These are phyloP conservation scores for Charaxes varanes DNA, from an alignment of 1,140 invertebrate species.

Conservation along the genomic window DNA sequence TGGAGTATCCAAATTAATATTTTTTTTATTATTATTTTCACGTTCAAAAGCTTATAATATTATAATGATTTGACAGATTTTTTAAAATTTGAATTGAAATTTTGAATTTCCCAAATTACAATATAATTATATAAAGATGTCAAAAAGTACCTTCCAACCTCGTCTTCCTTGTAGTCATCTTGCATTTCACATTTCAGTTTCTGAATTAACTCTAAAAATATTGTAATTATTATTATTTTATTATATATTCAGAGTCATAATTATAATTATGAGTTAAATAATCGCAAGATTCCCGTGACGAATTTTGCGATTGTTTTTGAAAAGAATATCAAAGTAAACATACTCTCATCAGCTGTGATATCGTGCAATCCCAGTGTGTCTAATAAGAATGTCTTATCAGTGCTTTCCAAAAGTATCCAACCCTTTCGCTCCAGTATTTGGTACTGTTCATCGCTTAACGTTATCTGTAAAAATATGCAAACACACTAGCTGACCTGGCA, in stretches of 20 bases:
- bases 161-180: slow-evolving; percentile 7
- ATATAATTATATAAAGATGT: too few relatives aligned
- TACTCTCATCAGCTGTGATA: slow-evolving; percentile 52
- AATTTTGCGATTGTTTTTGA: neutral
- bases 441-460: slow-evolving; percentile 56
- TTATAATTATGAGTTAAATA: too few relatives aligned
- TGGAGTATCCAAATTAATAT: too few relatives aligned
- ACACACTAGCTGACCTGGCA: neutral
- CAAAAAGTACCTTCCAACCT: slow-evolving; percentile 11
- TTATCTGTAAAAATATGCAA: slow-evolving; percentile 37
- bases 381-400: slow-evolving; percentile 56
- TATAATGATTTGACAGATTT: too few relatives aligned
- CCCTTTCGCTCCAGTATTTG: slow-evolving; percentile 51
- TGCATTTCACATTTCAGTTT: slow-evolving; percentile 32
- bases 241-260: neutral
- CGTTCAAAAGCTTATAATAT: too few relatives aligned
- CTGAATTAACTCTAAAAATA: slow-evolving; percentile 43
- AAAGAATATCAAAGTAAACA: slow-evolving; percentile 17
- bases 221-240: neutral
- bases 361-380: slow-evolving; percentile 54
- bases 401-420: slow-evolving; percentile 54
- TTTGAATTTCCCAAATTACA: too few relatives aligned
- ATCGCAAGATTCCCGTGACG: too few relatives aligned
- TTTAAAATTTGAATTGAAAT: too few relatives aligned
- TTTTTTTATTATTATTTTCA: too few relatives aligned